Evolutionary conservation across 1,140 invertebrate species (phyloP).

Genomic region (Euschistus heros): DNA sequence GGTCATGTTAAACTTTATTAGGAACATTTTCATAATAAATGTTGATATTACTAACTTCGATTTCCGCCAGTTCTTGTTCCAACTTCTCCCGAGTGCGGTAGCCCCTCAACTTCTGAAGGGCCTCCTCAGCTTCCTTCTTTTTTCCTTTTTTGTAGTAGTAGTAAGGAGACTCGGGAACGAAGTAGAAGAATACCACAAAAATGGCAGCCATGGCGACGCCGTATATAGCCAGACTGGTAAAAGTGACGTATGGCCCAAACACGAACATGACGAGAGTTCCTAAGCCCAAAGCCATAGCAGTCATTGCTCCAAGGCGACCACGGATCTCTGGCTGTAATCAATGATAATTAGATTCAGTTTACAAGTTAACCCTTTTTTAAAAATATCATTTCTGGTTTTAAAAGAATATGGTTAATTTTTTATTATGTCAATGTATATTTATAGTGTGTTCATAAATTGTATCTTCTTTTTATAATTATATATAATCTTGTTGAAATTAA

Average conservation of each 20-base stretch:
- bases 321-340: background rate
- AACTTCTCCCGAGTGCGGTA: too few species aligned
- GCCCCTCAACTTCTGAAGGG: background rate
- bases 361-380: background rate
- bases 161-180: background rate
- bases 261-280: background rate
- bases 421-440: background rate
- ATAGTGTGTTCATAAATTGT: background rate
- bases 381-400: background rate
- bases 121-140: background rate
- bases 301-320: background rate
- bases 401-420: background rate
- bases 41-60: too few species aligned
- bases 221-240: background rate
- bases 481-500: too few species aligned
- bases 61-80: too few species aligned
- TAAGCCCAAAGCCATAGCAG: background rate
- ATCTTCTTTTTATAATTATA: background rate
- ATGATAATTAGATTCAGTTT: background rate
- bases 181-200: background rate
- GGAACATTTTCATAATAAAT: too few species aligned
- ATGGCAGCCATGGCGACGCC: background rate
- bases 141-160: background rate
- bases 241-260: background rate
- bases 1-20: too few species aligned